A percentile compares a stretch with the other conserved stretches of the same genome.
Evolutionary conservation across 2,113 vertebrate species (phyloP).

Genomic region (Nansenia antarctica): DNA sequence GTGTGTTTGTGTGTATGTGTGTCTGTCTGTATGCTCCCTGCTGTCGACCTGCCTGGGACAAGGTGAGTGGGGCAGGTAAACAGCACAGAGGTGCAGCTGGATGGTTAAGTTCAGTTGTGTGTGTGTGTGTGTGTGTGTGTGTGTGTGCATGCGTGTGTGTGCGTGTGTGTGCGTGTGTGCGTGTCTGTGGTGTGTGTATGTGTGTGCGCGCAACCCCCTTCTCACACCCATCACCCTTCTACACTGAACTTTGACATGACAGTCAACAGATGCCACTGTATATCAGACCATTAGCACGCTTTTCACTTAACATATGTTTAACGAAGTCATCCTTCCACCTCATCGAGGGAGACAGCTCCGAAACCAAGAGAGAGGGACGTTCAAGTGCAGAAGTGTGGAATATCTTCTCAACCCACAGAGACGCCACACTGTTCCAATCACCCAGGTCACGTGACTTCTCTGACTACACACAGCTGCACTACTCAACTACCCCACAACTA

Average conservation of each 20-base stretch:
- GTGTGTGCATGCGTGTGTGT: constrained; percentile 27
- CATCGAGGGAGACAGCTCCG: no score
- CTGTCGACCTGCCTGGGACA: constrained; percentile 86
- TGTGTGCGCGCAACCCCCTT: not conserved
- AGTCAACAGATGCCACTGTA: constrained; percentile 64
- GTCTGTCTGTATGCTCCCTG: no score
- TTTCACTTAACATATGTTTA: constrained; percentile 59
- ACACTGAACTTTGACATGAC: constrained; percentile 62
- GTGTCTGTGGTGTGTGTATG: not conserved
- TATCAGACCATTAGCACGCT: constrained; percentile 15
- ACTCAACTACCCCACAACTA: no score
- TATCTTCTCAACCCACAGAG: no score
- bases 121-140: not conserved
- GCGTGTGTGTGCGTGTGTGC: constrained; percentile 5
- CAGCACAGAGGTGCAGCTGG: constrained; percentile 51
- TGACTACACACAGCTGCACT: no score
- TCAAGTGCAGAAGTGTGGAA: no score
- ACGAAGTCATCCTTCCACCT: no score
- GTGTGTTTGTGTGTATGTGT: no score
- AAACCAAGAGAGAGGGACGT: no score
- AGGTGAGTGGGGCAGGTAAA: constrained; percentile 80
- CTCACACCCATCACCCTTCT: constrained; percentile 39
- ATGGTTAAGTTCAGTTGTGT: no score
- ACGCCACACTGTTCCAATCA: no score
- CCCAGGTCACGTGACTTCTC: no score